A percentile compares a stretch with the other conserved stretches of the same genome.
phyloP scores from a whole-genome alignment of 2,888 invertebrate species.

The Perizoma affinitatum region DNA sequence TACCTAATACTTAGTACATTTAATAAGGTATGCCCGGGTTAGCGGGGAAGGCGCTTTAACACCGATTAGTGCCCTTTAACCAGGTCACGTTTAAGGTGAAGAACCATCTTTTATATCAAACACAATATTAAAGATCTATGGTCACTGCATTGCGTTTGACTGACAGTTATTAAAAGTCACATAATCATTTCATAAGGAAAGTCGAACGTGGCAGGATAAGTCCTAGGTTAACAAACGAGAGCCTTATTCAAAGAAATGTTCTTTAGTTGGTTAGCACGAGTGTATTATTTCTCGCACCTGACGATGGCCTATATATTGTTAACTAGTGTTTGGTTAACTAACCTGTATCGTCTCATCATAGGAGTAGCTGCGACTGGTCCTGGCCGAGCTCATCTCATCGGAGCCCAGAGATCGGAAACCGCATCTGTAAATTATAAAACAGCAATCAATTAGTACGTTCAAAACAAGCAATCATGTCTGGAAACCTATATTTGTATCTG shows the following conservation, averaged over 20 bases:
- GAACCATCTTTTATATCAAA: not conserved
- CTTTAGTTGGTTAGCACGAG: too few species aligned
- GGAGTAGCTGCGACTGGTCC: conserved; percentile 68
- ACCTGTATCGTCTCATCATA: conserved; percentile 81
- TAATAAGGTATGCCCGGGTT: conserved; percentile 58
- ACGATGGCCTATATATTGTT: too few species aligned
- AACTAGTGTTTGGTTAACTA: conserved; percentile 7
- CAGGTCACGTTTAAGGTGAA: conserved; percentile 17
- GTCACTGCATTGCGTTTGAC: too few species aligned
- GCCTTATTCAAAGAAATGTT: too few species aligned
- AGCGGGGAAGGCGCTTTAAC: conserved; percentile 53
- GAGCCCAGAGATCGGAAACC: conserved; percentile 65
- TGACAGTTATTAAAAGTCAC: too few species aligned
- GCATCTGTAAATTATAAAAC: conserved; percentile 53
- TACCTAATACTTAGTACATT: not conserved
- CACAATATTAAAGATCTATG: not conserved
- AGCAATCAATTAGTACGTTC: too few species aligned
- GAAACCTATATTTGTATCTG: too few species aligned
- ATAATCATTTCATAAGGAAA: too few species aligned
- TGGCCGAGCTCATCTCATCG: conserved; percentile 74
- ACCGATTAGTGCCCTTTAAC: conserved; percentile 53
- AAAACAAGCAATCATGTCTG: too few species aligned
- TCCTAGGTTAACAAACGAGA: too few species aligned
- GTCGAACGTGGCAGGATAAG: too few species aligned
- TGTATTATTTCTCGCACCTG: too few species aligned